Evolutionary conservation across 2,113 vertebrate genomes (phyloP).

Genomic region (Garra rufa): DNA sequence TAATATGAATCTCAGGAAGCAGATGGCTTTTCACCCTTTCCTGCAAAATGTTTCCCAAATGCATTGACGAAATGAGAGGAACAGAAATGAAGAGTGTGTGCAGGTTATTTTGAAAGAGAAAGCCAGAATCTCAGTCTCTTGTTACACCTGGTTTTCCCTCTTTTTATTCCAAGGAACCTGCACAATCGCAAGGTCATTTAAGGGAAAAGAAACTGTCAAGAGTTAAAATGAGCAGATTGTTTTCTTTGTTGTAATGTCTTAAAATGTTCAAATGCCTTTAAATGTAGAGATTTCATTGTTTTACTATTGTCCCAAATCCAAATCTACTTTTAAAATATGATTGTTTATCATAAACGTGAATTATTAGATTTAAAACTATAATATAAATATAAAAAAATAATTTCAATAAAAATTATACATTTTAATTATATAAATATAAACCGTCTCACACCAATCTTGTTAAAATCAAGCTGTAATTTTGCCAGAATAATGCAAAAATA

Average conservation of each 20-base stretch:
- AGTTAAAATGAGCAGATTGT: neutral
- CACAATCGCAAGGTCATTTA: neutral
- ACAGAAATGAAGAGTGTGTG: neutral
- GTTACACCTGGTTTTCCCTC: neutral
- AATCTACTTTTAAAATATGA: neutral
- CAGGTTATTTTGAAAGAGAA: slow-evolving; percentile 43
- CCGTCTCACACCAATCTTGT: neutral
- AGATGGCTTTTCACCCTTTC: slow-evolving; percentile 58
- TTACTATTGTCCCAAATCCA: too few relatives aligned
- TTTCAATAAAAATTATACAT: neutral
- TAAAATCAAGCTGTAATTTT: neutral
- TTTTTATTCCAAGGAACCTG: slow-evolving; percentile 1
- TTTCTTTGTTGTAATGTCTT: neutral
- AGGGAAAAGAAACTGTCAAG: neutral
- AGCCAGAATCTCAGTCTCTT: neutral
- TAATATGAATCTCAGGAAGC: slow-evolving; percentile 59
- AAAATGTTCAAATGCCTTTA: neutral
- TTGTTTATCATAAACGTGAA: neutral
- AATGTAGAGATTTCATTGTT: too few relatives aligned
- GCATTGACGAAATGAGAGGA: slow-evolving; percentile 5
- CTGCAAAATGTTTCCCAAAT: slow-evolving; percentile 48
- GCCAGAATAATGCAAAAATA: neutral
- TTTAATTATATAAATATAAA: neutral
- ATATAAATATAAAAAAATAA: neutral
- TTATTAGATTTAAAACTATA: neutral